Evolutionary conservation across 2,113 vertebrate genomes (phyloP).

Genomic region (human): GRCh38 chr16:77399501-77400000

Average conservation of each 20-base stretch:
- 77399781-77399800: not conserved
- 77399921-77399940: not conserved
- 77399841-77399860: not conserved
- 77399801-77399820: not conserved
- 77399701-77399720: not conserved
- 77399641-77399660: not conserved
- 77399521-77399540: not conserved
- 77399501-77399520: not conserved
- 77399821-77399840: not conserved
- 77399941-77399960: not conserved
- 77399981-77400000: not conserved
- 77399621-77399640: not conserved
- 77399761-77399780: not conserved
- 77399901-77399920: not conserved
- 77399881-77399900: not conserved
- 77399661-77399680: not conserved
- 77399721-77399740: rapidly evolving
- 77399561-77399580: not conserved
- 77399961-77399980: not conserved
- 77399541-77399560: not conserved
- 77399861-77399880: not conserved
- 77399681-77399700: rapidly evolving
- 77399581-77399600: not conserved
- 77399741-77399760: not conserved
- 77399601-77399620: not conserved